Evolutionary conservation across 2,888 invertebrate species (phyloP), one percentile per base, ranked within the genome.

Genomic region (Arrhopalites spinosus): DNA sequence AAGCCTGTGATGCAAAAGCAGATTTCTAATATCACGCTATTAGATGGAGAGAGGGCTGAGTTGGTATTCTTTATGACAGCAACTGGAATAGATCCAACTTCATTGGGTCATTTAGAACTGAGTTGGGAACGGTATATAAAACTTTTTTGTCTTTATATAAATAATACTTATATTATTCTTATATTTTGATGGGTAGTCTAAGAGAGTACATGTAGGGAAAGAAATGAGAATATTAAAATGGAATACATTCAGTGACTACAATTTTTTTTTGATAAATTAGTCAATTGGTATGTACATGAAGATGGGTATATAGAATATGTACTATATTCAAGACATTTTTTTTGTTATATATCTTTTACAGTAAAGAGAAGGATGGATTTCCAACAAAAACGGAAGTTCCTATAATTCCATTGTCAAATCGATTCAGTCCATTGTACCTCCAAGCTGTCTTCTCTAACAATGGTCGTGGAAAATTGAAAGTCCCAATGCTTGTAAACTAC

Each of bases 401-500:
- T 13, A 25, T 80, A 15, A 67, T 71, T 61, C 77, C 76, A n/a
- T 43, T 77, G 1, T n/a, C 76, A n/a, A 59, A 53, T 59, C 56
- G 25, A 8, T 67, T 72, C 68, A 74, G 74, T 56, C 74, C 78
- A 7, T 30, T 82, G 47, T 78, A 74, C 67, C 73, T 82, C 0
- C 76, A 82, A 70, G 79, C 78, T 1, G 53, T 72, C n/a, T 79
- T 79, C 47, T 78, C 78, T 15, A 45, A 72, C 23, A 75, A 74
- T 56, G 80, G 83, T 0, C 45, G 61, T 8, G 82, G 80, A 15
- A 74, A 75, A 15, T 43, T 83, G 29, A 81, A 82, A 56, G 36
- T 36, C 5, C 91, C 92, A 20, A 87, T 93, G 81, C 88, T 90
- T n/a, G 87, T 92, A 13, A 88, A 88, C 72, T 93, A 93, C 84